A percentile compares a stretch with the other conserved stretches of the same genome.
Evolutionary conservation across 2,113 vertebrate species (phyloP).

Genomic region (Orcinus orca): DNA sequence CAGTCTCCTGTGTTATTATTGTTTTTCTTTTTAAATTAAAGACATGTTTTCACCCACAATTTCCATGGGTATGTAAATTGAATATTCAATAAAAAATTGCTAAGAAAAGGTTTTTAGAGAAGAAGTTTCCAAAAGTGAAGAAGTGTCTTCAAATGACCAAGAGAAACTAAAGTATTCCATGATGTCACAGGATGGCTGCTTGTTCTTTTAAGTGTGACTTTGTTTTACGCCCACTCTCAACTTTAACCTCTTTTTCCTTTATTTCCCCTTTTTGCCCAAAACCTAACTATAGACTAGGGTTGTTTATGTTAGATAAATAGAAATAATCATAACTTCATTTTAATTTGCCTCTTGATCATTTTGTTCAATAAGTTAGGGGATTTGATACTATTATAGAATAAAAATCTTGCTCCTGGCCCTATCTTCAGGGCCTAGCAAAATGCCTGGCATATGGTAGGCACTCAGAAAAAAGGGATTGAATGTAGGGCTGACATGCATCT

Average conservation of each 20-base stretch:
- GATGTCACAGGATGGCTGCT: not conserved
- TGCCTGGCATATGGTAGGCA: not conserved
- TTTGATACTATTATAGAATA: not conserved
- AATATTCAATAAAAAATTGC: not conserved
- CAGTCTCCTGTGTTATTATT: not conserved
- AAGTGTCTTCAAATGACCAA: not conserved
- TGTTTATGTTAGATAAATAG: not conserved
- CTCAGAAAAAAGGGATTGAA: not conserved
- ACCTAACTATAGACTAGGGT: not conserved
- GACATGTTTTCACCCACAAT: not conserved
- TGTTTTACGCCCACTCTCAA: not conserved
- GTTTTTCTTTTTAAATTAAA: conserved; percentile 1
- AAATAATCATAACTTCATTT: conserved; percentile 23
- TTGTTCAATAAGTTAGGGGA: not conserved
- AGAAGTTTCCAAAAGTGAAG: not conserved
- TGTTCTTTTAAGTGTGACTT: not conserved
- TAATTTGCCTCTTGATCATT: not conserved
- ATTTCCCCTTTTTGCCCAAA: not conserved
- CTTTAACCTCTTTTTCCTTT: not conserved
- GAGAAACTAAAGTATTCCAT: not conserved
- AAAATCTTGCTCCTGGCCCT: not conserved
- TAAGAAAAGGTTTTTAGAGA: not conserved
- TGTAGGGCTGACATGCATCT: not conserved
- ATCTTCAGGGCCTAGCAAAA: not conserved
- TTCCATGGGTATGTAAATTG: not conserved